Evolutionary conservation across 2,888 invertebrate genomes (phyloP), one percentile per base, ranked within the genome.

Genomic region (Eupeodes luniger): DNA sequence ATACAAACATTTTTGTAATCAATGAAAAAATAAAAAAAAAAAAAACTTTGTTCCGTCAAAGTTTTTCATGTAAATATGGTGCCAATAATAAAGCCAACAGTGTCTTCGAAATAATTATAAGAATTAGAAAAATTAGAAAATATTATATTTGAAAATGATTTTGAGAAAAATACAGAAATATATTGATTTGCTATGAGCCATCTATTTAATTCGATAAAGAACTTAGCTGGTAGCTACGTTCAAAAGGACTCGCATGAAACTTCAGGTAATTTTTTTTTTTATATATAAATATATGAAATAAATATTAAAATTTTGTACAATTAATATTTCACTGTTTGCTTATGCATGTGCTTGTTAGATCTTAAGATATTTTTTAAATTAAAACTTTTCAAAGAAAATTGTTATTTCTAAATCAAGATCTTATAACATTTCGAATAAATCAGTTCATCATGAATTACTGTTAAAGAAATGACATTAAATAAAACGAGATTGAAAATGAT

Each of bases 151-250:
- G 72, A 47, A 47, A 44, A 85, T 74, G 77, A 80, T 83, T 80
- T 80, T 84, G 53, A 67, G 10, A 57, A 61, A 49, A 67, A 40
- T 49, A 66, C 19, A 51, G 4, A 59, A 51, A 53, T 66, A 55
- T 79, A 79, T 66, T 53, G 53, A 67, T 66, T 77, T 84, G 83
- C 80, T 85, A 90, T 90, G 90, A 90, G 89, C 88, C 85, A 89
- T 51, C 86, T 94, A 90, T 92, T 94, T 90, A 93, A 91, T 91
- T 92, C 93, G n/a, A 92, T 94, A 90, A 93, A 92, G 90, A 93
- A 91, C 90, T 92, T 93, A 91, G 92, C 93, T 78, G 84, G 89
- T 82, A 87, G 89, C 89, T 90, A 90, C 82, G 90, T 91, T 78
- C 85, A 85, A 66, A 89, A 81, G 87, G 83, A 88, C 81, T 85